Evolutionary conservation across 2,797 vertebrate genomes (phyloP).

Genomic region (Tolypeutes matacus): DNA sequence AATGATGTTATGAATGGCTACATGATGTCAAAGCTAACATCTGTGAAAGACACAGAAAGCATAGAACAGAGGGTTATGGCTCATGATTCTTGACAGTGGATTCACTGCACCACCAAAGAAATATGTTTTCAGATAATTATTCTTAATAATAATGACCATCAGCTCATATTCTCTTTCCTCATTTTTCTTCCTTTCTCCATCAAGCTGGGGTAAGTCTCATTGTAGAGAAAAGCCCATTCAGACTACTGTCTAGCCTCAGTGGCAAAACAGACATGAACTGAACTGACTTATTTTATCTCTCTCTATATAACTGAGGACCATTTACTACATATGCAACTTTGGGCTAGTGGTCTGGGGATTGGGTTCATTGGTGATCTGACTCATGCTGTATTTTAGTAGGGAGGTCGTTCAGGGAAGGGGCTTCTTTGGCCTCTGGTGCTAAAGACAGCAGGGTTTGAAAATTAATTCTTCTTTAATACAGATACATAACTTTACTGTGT

Average conservation of each 20-base stretch:
- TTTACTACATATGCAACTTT: conserved; percentile 1
- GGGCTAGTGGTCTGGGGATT: not conserved
- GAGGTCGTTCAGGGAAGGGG: not conserved
- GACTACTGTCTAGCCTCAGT: not conserved
- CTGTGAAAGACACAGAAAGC: not conserved
- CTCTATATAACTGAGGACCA: not conserved
- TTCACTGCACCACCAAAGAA: not conserved
- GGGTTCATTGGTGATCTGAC: not conserved
- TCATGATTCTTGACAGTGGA: not conserved
- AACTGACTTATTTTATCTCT: not conserved
- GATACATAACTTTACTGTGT: not conserved
- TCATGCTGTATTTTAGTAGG: conserved; percentile 53
- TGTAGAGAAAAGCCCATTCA: not conserved
- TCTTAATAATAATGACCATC: not conserved
- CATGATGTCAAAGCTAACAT: not conserved
- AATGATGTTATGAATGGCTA: not conserved
- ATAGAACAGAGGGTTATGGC: not conserved
- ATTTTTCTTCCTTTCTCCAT: not conserved
- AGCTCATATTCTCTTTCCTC: not conserved
- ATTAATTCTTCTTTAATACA: conserved; percentile 36
- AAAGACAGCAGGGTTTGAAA: conserved; percentile 43
- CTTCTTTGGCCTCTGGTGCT: not conserved
- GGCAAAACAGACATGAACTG: not conserved
- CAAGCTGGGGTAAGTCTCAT: not conserved
- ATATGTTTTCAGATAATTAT: conserved; percentile 1